These are phyloP conservation scores for Dermatemys mawii DNA, from an alignment of 2,113 vertebrate species.

Conservation along the genomic window DNA sequence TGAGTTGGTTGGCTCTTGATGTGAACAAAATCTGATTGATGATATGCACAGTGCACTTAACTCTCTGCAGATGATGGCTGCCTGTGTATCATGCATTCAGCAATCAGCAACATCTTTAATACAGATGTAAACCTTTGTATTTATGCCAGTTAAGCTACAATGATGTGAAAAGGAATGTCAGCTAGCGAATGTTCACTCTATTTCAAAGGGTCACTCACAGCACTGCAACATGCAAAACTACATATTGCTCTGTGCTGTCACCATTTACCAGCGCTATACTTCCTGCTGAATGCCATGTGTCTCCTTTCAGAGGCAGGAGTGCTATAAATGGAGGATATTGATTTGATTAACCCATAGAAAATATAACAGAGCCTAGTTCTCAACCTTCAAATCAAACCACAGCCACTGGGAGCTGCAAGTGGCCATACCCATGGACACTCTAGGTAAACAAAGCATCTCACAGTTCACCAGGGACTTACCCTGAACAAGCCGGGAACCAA, in stretches of 20 bases:
- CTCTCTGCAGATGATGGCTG: conserved; percentile 80
- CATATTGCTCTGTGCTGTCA: conserved; percentile 59
- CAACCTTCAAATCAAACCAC: not conserved
- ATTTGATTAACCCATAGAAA: conserved; percentile 38
- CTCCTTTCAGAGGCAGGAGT: conserved; percentile 61
- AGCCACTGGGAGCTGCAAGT: too few species aligned
- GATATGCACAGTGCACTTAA: conserved; percentile 77
- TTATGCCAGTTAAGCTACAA: conserved; percentile 79
- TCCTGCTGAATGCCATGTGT: conserved; percentile 52
- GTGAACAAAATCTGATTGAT: conserved; percentile 79
- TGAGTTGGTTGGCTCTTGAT: conserved; percentile 74
- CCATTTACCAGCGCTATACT: conserved; percentile 57
- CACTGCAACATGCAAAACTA: conserved; percentile 42
- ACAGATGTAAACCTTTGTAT: conserved; percentile 82
- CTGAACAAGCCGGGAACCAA: too few species aligned
- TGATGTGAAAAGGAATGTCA: conserved; percentile 70
- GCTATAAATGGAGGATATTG: conserved; percentile 58
- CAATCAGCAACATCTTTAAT: conserved; percentile 85
- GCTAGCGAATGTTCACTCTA: conserved; percentile 77
- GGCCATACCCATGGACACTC: too few species aligned
- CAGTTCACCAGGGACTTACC: too few species aligned
- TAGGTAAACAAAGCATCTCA: too few species aligned
- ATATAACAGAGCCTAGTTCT: not conserved
- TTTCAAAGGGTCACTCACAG: conserved; percentile 78
- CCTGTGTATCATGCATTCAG: conserved; percentile 77